Evolutionary conservation across 2,888 invertebrate genomes (phyloP).

Genomic region (Oeneis ivallda): DNA sequence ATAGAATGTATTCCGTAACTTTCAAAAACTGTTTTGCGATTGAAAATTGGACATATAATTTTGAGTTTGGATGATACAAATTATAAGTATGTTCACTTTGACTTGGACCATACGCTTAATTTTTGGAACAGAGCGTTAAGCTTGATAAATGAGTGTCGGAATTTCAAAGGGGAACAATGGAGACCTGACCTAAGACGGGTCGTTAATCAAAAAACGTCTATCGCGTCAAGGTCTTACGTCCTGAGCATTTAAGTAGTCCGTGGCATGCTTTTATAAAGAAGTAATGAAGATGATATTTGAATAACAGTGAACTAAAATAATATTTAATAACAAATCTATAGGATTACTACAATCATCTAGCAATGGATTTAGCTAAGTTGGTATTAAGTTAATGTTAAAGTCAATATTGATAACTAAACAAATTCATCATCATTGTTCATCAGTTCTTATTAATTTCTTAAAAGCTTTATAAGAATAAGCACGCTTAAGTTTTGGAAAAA

Average conservation of each 20-base stretch:
- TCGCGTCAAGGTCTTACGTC: constrained; percentile 48
- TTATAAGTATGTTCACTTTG: neutral
- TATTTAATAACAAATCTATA: neutral
- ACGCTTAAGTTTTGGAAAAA: too few species aligned
- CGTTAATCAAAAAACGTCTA: constrained; percentile 71
- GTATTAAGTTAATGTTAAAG: too few species aligned
- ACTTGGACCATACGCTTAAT: constrained; percentile 64
- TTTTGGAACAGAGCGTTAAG: constrained; percentile 73
- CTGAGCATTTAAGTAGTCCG: constrained; percentile 41
- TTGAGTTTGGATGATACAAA: neutral
- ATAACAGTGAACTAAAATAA: neutral
- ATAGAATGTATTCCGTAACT: too few species aligned
- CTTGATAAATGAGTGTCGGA: constrained; percentile 78
- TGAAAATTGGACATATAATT: neutral
- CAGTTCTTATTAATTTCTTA: too few species aligned
- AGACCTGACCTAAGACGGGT: constrained; percentile 67
- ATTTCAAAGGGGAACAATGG: constrained; percentile 76
- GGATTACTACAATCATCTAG: too few species aligned
- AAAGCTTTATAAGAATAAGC: too few species aligned
- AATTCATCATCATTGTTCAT: too few species aligned
- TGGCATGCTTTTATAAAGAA: constrained; percentile 20
- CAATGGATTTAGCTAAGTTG: too few species aligned
- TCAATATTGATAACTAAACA: too few species aligned
- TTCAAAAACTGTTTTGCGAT: too few species aligned
- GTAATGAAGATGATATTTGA: constrained; percentile 18